Base-by-base conservation (phyloP, 1,140 invertebrate genomes). In the Gonatopus flavifemur region DNA sequence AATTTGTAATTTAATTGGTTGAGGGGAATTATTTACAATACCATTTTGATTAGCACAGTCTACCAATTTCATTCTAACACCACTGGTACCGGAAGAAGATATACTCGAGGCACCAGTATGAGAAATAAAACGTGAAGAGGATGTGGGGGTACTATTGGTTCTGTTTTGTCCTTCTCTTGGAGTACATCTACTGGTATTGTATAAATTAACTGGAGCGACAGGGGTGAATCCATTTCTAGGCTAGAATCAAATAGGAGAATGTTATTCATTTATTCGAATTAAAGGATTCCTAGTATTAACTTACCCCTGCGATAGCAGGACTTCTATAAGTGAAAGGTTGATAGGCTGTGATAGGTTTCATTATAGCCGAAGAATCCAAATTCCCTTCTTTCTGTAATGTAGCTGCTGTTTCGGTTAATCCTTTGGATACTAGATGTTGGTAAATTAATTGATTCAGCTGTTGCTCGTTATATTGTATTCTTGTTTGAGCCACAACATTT, bases 401-500 rank as follows among this genome's bases (percentile, higher is more conserved):
- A 1, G 81, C 70, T 1, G 93, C 94, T 19, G 90, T 84, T 37
- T 88, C 84, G 8, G 60, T 62, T 18, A 90, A 81, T 1, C 93
- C 94, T 68, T 91, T 88, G 3, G 82, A 82, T 18, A 86, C 59
- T 35, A 98, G 79, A 81, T 98, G 94, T 52, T 93, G 87, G 67
- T 93, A 86, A 39, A 98, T 96, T 3, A 99, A 78, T 74, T 96
- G 91, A 56, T 96, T 83, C 10, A 98, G 76, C 70, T 98, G 94
- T 49, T 89, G 86, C 68, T 96, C 91, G 72, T 97, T 94, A 75
- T 91, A 98, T 54, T 89, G 87, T 44, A 98, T 98, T 56, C 88
- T 86, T 0, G 96, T 98, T 77, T 98, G 93, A 0, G 94, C 94
- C 6, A 98, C 93, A 47, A 98, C 90, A 76, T 94, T 93, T 1